Percentiles rank a stretch among this genome's conserved stretches.
These are phyloP conservation scores for Colossoma macropomum DNA, from an alignment of 2,113 vertebrate genomes.

Conservation along the genomic window DNA sequence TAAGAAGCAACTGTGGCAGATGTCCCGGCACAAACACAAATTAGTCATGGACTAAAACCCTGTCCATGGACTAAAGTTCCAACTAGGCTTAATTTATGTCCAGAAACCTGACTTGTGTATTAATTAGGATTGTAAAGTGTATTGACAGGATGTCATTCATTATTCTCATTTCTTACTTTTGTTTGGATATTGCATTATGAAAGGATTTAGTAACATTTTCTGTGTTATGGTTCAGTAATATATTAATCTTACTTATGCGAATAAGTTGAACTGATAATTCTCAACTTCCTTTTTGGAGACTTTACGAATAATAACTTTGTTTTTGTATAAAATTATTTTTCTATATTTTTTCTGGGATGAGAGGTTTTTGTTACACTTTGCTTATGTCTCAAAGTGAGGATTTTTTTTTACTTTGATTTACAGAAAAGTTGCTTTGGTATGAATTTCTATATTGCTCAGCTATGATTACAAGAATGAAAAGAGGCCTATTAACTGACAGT, in stretches of 20 bases:
- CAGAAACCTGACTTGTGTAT: background rate
- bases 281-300: background rate
- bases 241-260: background rate
- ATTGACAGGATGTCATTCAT: background rate
- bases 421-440: slow-evolving; percentile 13
- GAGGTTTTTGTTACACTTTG: slow-evolving; percentile 34
- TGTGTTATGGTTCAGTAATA: background rate
- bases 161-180: background rate
- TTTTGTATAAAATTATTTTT: slow-evolving; percentile 57
- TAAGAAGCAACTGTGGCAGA: background rate
- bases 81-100: background rate
- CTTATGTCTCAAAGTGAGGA: background rate
- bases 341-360: slow-evolving; percentile 40
- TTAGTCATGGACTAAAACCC: background rate
- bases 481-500: background rate
- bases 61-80: background rate
- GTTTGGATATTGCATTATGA: background rate
- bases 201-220: background rate
- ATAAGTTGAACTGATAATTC: background rate
- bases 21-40: background rate
- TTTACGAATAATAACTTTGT: background rate
- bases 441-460: slow-evolving; percentile 18
- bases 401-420: slow-evolving; percentile 45
- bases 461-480: slow-evolving; percentile 11
- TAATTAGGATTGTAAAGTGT: background rate